Conservation (phyloP, 2,888 invertebrate species). For the Aphrophora alni region DNA sequence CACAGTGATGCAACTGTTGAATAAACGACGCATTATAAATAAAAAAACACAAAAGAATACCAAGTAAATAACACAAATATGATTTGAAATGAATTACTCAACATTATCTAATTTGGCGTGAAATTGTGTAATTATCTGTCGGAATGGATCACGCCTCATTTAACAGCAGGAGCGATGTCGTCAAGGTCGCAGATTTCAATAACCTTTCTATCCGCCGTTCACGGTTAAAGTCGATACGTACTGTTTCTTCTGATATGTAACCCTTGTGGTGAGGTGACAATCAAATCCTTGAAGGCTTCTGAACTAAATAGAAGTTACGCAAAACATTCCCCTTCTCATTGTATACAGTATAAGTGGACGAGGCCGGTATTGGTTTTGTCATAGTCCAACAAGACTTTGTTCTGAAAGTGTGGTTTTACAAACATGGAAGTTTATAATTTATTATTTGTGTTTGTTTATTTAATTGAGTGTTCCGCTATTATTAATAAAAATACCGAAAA, state of each 20-base stretch:
- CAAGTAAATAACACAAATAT: too few relatives aligned
- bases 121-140: background rate
- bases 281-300: background rate
- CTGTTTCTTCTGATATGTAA: background rate
- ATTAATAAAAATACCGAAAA: background rate
- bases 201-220: background rate
- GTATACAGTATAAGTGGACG: background rate
- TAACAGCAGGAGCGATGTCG: background rate
- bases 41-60: too few relatives aligned
- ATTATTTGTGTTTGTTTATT: background rate
- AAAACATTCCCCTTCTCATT: background rate
- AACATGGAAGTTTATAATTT: background rate
- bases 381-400: background rate
- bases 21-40: too few relatives aligned
- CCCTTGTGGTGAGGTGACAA: constrained; percentile 3
- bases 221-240: background rate
- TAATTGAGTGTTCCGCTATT: background rate
- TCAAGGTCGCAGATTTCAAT: background rate
- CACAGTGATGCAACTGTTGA: too few relatives aligned
- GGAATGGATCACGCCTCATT: background rate
- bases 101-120: background rate
- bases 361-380: background rate
- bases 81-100: background rate
- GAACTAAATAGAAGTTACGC: background rate
- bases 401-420: background rate